Conservation (phyloP, 2,888 invertebrate species). For the Amblyteles armatorius region DNA sequence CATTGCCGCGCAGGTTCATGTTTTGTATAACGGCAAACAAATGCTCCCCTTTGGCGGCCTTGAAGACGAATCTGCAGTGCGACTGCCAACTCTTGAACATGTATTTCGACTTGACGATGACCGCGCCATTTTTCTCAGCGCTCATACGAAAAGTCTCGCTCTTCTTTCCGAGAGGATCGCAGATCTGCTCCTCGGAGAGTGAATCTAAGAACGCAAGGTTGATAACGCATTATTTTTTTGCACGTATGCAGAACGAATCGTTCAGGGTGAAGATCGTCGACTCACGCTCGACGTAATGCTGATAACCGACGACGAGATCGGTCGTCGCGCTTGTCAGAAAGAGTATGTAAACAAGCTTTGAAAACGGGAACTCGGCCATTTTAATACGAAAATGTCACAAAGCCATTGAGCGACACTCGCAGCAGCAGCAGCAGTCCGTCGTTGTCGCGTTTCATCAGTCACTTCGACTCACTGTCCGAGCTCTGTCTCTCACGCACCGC, state of each 20-base stretch:
- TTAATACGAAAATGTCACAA: constrained; percentile 55
- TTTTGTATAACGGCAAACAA: constrained; percentile 86
- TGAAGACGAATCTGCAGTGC: constrained; percentile 76
- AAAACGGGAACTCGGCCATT: constrained; percentile 67
- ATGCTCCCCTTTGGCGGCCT: constrained; percentile 79
- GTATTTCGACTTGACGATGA: constrained; percentile 65
- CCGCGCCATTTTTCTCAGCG: constrained; percentile 43
- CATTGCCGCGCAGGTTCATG: constrained; percentile 83
- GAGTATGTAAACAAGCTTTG: constrained; percentile 65
- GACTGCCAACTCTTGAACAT: constrained; percentile 69
- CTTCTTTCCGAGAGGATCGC: constrained; percentile 70
- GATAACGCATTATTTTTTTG: neutral
- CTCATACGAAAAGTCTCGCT: constrained; percentile 19
- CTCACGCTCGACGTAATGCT: constrained; percentile 69
- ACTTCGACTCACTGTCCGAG: neutral
- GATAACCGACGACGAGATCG: constrained; percentile 7
- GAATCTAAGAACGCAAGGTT: constrained; percentile 68
- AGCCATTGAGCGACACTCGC: neutral
- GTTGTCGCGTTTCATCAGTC: neutral
- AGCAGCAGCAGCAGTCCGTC: neutral
- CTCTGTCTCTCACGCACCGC: constrained; percentile 1
- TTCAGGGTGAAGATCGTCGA: neutral
- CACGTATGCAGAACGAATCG: neutral
- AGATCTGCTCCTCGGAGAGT: constrained; percentile 73
- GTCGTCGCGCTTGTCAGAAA: constrained; percentile 52